Evolutionary conservation across 1,140 invertebrate species (phyloP).

Genomic region (Triops longicaudatus): DNA sequence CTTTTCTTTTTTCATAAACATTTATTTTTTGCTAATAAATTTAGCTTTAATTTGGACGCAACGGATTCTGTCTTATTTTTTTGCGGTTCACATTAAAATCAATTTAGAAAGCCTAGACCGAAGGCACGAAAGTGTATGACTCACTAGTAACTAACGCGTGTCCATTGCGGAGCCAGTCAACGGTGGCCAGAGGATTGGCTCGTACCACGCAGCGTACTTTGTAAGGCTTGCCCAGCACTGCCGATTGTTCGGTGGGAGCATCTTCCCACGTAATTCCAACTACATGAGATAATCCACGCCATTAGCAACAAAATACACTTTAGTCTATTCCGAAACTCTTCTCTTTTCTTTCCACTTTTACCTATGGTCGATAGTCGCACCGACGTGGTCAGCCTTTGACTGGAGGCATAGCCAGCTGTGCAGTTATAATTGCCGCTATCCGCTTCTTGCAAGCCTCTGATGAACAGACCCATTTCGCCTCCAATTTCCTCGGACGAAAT

Average conservation of each 20-base stretch:
- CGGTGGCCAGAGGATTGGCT: constrained; percentile 68
- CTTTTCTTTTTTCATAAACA: too few species aligned
- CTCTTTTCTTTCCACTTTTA: constrained; percentile 40
- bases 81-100: too few species aligned
- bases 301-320: background rate
- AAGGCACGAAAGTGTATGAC: background rate
- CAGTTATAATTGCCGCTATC: constrained; percentile 77
- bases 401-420: constrained; percentile 62
- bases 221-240: constrained; percentile 63
- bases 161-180: constrained; percentile 77
- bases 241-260: constrained; percentile 72
- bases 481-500: constrained; percentile 51
- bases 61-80: too few species aligned
- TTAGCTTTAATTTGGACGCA: too few species aligned
- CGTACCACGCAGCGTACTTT: constrained; percentile 72
- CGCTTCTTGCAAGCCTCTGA: constrained; percentile 59
- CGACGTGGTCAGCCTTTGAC: constrained; percentile 50
- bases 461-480: constrained; percentile 56
- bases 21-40: too few species aligned
- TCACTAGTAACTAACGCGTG: constrained; percentile 42
- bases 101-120: too few species aligned
- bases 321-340: constrained; percentile 21
- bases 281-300: background rate
- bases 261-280: constrained; percentile 71
- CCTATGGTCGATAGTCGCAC: constrained; percentile 65